phyloP scores from a whole-genome alignment of 2,113 vertebrate species.

The Laticauda colubrina region DNA sequence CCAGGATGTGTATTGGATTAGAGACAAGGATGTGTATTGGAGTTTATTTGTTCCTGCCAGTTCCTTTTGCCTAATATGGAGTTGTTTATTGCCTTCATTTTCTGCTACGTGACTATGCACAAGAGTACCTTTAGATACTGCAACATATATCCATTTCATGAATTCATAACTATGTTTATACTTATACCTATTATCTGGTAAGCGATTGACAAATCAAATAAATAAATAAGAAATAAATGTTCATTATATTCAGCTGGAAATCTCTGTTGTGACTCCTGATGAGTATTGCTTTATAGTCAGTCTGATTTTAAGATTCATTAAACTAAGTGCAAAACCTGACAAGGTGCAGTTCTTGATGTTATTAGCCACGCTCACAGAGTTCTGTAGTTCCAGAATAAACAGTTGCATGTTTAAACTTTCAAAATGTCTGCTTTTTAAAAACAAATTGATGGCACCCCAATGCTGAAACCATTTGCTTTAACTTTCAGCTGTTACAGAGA shows the following conservation, averaged over 20 bases:
- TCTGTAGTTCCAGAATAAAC: not conserved
- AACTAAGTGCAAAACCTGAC: not conserved
- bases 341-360: not conserved
- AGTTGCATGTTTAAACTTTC: not conserved
- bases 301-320: not conserved
- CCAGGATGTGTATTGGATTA: no score
- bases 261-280: not conserved
- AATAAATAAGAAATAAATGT: no score
- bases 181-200: no score
- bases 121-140: no score
- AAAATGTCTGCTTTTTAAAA: not conserved
- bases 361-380: not conserved
- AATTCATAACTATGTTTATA: no score
- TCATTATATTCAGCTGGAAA: not conserved
- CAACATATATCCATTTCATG: no score
- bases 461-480: not conserved
- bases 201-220: no score
- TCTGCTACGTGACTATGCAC: no score
- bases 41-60: no score
- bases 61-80: no score
- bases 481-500: constrained; percentile 63
- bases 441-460: fast-evolving
- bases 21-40: no score
- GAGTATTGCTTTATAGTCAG: not conserved
- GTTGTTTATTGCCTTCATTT: no score